These are phyloP conservation scores for Physella acuta DNA, from an alignment of 1,140 invertebrate species.

Conservation along the genomic window DNA sequence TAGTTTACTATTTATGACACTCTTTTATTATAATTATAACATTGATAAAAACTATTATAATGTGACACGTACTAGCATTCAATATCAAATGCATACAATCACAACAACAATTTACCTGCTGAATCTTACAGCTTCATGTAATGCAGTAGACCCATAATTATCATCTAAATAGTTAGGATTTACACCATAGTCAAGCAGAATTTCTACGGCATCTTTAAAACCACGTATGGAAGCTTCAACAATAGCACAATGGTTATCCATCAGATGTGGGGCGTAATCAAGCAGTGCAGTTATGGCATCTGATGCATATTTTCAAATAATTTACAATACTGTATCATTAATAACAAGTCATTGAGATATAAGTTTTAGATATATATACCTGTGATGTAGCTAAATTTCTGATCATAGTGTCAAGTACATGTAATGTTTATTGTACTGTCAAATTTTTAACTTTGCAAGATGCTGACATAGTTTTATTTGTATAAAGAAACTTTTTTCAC, in stretches of 20 bases:
- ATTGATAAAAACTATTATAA: neutral
- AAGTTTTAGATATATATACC: too few species aligned
- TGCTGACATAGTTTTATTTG: too few species aligned
- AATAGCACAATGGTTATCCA: slow-evolving; percentile 40
- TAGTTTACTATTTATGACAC: neutral
- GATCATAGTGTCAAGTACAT: too few species aligned
- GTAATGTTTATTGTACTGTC: too few species aligned
- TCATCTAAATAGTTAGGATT: slow-evolving; percentile 42
- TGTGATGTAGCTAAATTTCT: too few species aligned
- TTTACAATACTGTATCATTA: too few species aligned
- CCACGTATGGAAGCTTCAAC: slow-evolving; percentile 47
- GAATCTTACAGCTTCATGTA: slow-evolving; percentile 52
- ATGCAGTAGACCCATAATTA: slow-evolving; percentile 36
- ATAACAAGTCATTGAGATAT: too few species aligned
- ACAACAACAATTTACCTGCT: slow-evolving; percentile 37
- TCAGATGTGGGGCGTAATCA: slow-evolving; percentile 35
- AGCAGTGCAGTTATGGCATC: slow-evolving; percentile 46
- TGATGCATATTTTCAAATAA: too few species aligned
- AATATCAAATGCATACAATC: neutral
- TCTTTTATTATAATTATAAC: neutral
- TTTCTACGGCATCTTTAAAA: slow-evolving; percentile 41
- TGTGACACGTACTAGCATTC: neutral
- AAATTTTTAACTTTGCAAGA: too few species aligned
- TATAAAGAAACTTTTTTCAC: too few species aligned
- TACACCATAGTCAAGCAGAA: slow-evolving; percentile 52